Percentiles rank a stretch among this genome's conserved stretches.
These are phyloP conservation scores for Ceratoteleas bidentatus DNA, from an alignment of 1,140 invertebrate genomes.

Conservation along the genomic window DNA sequence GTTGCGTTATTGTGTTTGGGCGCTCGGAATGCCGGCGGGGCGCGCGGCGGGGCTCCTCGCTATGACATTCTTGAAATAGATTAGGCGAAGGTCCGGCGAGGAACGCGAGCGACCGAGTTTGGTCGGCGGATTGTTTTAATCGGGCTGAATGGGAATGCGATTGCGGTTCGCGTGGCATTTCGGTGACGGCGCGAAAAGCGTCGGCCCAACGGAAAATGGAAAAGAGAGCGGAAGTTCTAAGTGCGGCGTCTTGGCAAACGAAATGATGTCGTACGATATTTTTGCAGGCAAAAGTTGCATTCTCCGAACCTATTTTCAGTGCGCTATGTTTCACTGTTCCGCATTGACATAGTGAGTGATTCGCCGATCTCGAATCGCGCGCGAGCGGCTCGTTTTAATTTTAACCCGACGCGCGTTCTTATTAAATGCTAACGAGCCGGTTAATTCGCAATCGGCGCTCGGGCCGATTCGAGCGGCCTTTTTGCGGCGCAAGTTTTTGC, in stretches of 20 bases:
- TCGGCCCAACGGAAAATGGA: constrained; percentile 45
- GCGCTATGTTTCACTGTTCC: constrained; percentile 57
- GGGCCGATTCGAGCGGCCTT: no score
- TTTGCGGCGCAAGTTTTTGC: background rate
- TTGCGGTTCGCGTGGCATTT: no score
- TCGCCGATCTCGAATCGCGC: constrained; percentile 42
- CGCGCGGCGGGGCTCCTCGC: no score
- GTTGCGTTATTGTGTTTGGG: no score
- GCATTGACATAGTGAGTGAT: constrained; percentile 58
- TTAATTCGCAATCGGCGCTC: background rate
- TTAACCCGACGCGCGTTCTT: constrained; percentile 2
- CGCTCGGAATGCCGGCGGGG: no score
- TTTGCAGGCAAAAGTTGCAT: constrained; percentile 61
- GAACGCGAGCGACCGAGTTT: no score
- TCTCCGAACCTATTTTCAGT: constrained; percentile 63
- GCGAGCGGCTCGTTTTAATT: constrained; percentile 16
- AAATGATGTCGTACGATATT: constrained; percentile 60
- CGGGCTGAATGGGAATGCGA: no score
- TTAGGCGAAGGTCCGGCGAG: no score
- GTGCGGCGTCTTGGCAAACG: constrained; percentile 61
- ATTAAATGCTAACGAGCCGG: constrained; percentile 4
- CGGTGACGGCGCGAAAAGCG: no score
- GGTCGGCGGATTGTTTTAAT: no score
- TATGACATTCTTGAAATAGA: no score
- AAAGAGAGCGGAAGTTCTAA: constrained; percentile 63